Evolutionary conservation across 2,113 vertebrate genomes (phyloP), one percentile per base, ranked within the genome.

Genomic region (Lonchura striata): DNA sequence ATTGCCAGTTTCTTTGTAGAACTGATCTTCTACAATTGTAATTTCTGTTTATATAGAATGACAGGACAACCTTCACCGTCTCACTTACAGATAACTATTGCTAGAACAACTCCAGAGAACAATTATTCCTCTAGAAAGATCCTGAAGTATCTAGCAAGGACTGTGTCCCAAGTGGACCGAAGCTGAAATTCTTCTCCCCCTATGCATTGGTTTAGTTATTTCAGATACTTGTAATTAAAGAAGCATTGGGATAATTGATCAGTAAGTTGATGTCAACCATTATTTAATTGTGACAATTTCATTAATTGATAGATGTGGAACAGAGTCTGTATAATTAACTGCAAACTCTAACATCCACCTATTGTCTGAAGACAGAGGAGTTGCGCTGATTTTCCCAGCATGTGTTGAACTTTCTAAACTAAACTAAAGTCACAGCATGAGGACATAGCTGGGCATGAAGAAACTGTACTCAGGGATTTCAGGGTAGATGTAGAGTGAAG

Each of bases 361-460:
- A 68, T 63, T 86, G 77, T 83, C 37, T 95, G 44, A 90, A 89
- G 60, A 69, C 27, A 54, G 23, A 46, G 22, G 17, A 15, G 63
- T 82, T 79, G 35, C 19, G 65, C 91, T 87, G 96, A 31, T 47
- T 94, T 59, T 93, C 61, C 25, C 79, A 70, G 81, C 53, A 64
- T 57, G 41, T 60, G 77, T 35, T 95, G 84, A 76, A 72, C 87
- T 95, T 95, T 88, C 82, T 88, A 96, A 96, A 92, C 24, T 42
- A 72, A 94, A 86, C 33, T 77, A 65, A 68, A 88, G 69, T 84
- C 69, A 90, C 13, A 13, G 46, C 95, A 78, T 42, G 63, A 94
- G 68, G 79, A 56, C 52, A 66, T 86, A 95, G 89, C 69, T 74
- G 80, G 59, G 57, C 65, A 72, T 64, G 92, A 94, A 91, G 69